Evolutionary conservation across 2,888 invertebrate species (phyloP), one percentile per base, ranked within the genome.

Genomic region (Spisula solida): DNA sequence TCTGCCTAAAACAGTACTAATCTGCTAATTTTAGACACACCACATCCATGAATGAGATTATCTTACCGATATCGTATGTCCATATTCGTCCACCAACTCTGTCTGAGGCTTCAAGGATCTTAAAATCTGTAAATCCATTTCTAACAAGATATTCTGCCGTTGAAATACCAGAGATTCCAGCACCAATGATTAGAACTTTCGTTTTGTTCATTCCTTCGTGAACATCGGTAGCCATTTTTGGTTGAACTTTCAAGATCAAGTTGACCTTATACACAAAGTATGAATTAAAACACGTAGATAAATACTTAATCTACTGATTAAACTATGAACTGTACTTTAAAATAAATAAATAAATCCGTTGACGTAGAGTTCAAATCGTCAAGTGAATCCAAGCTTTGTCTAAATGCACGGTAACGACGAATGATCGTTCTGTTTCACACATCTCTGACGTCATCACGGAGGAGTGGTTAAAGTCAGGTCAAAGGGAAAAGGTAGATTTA

Each of bases 61-160:
- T 75, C 75, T 75, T 93, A 95, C 95, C 95, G n/a, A 96, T 92
- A 85, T 95, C 93, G n/a, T 95, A 91, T 31, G 95, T 96, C 95
- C 95, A 95, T 78, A 96, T 96, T 91, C 96, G 93, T 47, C 96
- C 96, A 56, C 96, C 96, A 18, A 95, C 94, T 81, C 96, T 92
- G 86, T 95, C 93, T n/a, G 95, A 93, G 14, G 96, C 96, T 91
- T 96, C 96, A 29, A 96, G 91, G 88, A 96, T 95, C 86, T 95
- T 94, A 90, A 96, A 95, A 92, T 96, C 95, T 41, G 91, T 95
- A 87, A 95, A 95, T 81, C 96, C 96, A 85, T 95, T 93, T 81
- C 92, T 94, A 20, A 92, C 89, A 16, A 96, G 87, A 88, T 93
- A 93, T 87, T 95, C 95, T 41, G 94, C 96, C n/a, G 96, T 95